Evolutionary conservation across 2,888 invertebrate species (phyloP).

Genomic region (Lomographa bimaculata): DNA sequence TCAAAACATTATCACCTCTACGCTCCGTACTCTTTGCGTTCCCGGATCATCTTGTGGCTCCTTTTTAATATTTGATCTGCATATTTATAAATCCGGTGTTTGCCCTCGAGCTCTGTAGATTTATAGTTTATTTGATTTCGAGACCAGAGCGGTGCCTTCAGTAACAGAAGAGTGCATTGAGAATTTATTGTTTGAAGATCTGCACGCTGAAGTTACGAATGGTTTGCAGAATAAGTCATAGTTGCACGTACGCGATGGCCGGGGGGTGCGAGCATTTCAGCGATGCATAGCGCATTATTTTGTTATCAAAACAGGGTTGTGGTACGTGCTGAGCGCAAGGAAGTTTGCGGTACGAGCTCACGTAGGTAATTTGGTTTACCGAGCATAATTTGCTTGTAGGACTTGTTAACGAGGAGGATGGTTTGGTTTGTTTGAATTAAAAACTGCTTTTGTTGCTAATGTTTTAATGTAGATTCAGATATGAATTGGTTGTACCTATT

Average conservation of each 20-base stretch:
- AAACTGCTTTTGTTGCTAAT: background rate
- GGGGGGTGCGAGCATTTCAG: constrained; percentile 6
- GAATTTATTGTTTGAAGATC: constrained; percentile 7
- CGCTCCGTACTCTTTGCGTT: constrained; percentile 34
- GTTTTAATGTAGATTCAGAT: no score
- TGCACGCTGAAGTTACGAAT: constrained; percentile 28
- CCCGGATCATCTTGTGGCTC: constrained; percentile 62
- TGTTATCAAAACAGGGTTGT: constrained; percentile 15
- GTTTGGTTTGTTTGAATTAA: constrained; percentile 10
- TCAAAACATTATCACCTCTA: constrained; percentile 11
- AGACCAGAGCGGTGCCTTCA: constrained; percentile 26
- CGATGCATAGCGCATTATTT: constrained; percentile 22
- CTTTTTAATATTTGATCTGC: constrained; percentile 76
- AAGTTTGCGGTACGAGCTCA: constrained; percentile 14
- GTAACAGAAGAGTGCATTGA: no score
- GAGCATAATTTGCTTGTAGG: constrained; percentile 14
- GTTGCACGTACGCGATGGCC: no score
- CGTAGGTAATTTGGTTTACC: constrained; percentile 20
- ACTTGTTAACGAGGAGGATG: constrained; percentile 2
- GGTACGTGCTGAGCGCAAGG: constrained; percentile 13
- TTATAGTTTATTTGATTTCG: constrained; percentile 64
- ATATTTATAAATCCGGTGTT: constrained; percentile 70
- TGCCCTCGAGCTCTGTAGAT: constrained; percentile 54
- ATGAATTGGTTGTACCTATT: no score
- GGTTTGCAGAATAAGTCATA: no score